Base-by-base conservation (phyloP, 2,797 vertebrate genomes). In the Microchirus variegatus region DNA sequence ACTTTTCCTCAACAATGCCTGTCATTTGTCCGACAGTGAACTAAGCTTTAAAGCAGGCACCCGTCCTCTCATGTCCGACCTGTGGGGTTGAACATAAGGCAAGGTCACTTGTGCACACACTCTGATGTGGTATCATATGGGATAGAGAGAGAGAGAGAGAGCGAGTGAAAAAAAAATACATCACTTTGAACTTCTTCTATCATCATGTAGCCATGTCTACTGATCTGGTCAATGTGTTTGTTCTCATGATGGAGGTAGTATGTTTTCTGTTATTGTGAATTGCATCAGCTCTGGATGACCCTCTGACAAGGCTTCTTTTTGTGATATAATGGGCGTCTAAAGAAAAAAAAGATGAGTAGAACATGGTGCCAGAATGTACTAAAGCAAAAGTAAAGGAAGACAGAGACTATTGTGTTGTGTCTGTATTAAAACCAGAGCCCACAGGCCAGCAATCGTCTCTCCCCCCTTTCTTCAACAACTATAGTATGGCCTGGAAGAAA, bases 261-360 rank as follows among this genome's bases (percentile, higher is more conserved):
- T 93, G 91, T 90, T 94, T 92, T 90, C 83, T 87, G 86, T 93
- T 94, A 92, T 83, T 90, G 77, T 60, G 69, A 84, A 71, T 90
- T 87, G 84, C 90, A 85, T 93, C 88, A 86, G 86, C 82, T 75
- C 87, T 46, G 81, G 83, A 82, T 85, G 87, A 92, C 87, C 88
- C 79, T 70, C 73, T 83, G 86, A 90, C 74, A 88, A 80, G 84
- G 63, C 73, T 87, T 71, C 67, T 78, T 90, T 89, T 80, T 81
- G 75, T 84, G 85, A 89, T 90, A 90, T 89, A 91, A 90, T 87
- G 86, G 87, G 74, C 55, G 10, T 78, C 77, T 78, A 72, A 85
- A 90, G 83, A 82, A 76, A 54, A 75, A 84, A 83, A 89, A 89
- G 75, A 87, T 89, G 78, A 83, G 86, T 68, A 63, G 63, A 81